Conservation (phyloP, 2,797 vertebrate genomes). For the Mycteria americana region DNA sequence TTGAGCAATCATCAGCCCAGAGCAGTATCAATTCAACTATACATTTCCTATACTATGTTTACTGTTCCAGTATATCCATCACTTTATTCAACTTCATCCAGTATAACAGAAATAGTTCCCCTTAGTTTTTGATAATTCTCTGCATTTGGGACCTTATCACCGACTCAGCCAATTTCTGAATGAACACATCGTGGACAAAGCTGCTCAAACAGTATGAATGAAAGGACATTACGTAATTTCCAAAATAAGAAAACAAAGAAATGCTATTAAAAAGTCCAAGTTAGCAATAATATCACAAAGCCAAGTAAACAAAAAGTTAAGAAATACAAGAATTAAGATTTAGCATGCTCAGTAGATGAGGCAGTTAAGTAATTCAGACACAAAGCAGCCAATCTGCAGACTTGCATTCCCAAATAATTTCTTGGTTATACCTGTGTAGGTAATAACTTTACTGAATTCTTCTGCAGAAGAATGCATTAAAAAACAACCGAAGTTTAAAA, state of each 20-base stretch:
- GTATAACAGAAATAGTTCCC: background rate
- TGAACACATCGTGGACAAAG: background rate
- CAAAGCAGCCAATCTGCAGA: background rate
- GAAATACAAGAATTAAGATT: background rate
- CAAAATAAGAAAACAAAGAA: background rate
- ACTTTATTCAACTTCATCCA: background rate
- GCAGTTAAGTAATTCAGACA: background rate
- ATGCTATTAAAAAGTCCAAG: background rate
- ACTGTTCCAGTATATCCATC: no score
- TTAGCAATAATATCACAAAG: background rate
- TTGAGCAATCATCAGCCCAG: background rate
- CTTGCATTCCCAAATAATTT: background rate
- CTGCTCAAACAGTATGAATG: background rate
- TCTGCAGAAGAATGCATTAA: background rate
- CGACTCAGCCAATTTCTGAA: background rate
- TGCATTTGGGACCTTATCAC: background rate
- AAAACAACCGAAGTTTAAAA: background rate
- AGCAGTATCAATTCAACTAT: background rate
- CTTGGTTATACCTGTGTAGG: background rate
- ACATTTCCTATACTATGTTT: rapidly evolving
- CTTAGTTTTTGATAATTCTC: background rate
- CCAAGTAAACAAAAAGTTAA: background rate
- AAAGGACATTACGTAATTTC: background rate
- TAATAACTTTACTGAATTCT: background rate
- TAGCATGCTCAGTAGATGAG: background rate